These are phyloP conservation scores for Dendrolimus pini DNA, from an alignment of 2,888 invertebrate genomes.

Conservation along the genomic window DNA sequence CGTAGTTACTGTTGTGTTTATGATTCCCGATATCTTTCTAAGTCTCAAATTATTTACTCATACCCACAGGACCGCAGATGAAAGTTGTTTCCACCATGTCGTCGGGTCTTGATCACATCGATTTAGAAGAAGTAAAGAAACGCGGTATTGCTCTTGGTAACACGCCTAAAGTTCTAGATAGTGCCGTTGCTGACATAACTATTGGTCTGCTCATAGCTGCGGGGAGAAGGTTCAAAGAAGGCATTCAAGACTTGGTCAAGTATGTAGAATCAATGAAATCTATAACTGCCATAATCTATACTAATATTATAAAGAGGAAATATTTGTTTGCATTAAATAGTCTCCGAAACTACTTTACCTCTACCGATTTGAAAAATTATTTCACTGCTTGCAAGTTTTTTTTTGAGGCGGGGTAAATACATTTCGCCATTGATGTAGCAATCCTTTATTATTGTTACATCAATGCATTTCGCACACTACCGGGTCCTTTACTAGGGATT, in stretches of 20 bases:
- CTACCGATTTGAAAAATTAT: neutral
- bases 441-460: no score
- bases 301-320: no score
- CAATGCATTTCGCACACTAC: no score
- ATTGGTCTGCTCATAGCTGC: conserved; percentile 86
- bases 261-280: conserved; percentile 24
- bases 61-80: conserved; percentile 76
- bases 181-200: conserved; percentile 89
- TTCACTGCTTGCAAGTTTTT: no score
- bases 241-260: conserved; percentile 79
- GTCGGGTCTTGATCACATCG: conserved; percentile 91
- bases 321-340: no score
- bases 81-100: conserved; percentile 90
- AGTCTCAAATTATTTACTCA: no score
- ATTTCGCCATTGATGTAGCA: no score
- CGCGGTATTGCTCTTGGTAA: conserved; percentile 87
- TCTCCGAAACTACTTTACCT: neutral
- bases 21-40: no score
- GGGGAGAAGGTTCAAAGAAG: conserved; percentile 86
- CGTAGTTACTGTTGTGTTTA: no score
- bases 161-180: conserved; percentile 84
- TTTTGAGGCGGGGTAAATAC: no score
- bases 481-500: no score
- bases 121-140: conserved; percentile 81
- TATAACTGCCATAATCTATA: neutral